These are phyloP conservation scores for Centropristis striata DNA, from an alignment of 2,113 vertebrate species.

Conservation along the genomic window DNA sequence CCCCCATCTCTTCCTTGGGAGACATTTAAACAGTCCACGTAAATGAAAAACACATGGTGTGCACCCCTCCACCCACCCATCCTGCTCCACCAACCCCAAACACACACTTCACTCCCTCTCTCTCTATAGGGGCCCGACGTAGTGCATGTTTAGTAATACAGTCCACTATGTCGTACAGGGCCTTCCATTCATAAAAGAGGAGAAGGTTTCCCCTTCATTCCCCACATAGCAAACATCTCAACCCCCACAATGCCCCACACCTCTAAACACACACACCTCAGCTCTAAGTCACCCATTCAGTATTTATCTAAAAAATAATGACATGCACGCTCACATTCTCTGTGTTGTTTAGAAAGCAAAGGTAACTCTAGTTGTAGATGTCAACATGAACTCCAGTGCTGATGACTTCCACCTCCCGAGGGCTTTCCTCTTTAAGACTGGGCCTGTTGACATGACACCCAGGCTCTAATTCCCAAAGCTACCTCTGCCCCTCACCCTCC, in stretches of 20 bases:
- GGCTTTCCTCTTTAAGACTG: constrained; percentile 67
- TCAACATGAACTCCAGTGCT: constrained; percentile 49
- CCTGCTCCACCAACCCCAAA: constrained; percentile 17
- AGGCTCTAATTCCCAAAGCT: constrained; percentile 76
- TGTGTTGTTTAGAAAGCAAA: constrained; percentile 11
- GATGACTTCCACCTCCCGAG: constrained; percentile 65
- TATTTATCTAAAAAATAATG: constrained; percentile 15
- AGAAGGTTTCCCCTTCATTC: constrained; percentile 68
- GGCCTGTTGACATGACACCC: constrained; percentile 80
- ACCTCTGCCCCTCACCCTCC: constrained; percentile 24
- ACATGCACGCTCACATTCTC: background rate
- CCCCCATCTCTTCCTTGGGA: constrained; percentile 78
- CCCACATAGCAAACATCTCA: constrained; percentile 42
- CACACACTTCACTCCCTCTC: constrained; percentile 43
- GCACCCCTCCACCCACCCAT: constrained; percentile 8
- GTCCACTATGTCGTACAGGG: constrained; percentile 79
- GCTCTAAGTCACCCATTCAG: constrained; percentile 2
- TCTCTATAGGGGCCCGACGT: constrained; percentile 70
- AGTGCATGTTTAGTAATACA: constrained; percentile 74
- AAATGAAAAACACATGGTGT: constrained; percentile 88
- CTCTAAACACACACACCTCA: constrained; percentile 11
- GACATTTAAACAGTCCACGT: constrained; percentile 83
- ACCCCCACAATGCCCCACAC: constrained; percentile 47
- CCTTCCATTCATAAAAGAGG: constrained; percentile 81
- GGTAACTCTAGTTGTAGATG: constrained; percentile 23